Conservation (phyloP, 1,140 invertebrate species). For the Drosophila virilis region DNA sequence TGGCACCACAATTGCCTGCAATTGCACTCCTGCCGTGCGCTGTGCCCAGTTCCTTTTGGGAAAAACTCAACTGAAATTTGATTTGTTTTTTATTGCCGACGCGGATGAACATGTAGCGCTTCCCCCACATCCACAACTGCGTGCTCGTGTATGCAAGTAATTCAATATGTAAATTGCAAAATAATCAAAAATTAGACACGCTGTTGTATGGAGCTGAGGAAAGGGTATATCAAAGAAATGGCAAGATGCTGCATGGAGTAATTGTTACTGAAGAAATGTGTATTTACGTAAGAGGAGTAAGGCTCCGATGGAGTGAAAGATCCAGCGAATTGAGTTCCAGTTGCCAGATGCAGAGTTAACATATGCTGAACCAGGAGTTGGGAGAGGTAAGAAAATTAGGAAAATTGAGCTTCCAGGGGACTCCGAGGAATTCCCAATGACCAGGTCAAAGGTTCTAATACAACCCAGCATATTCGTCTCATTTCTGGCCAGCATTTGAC, state of each 20-base stretch:
- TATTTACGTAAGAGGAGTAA: no score
- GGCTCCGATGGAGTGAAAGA: background rate
- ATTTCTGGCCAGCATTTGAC: background rate
- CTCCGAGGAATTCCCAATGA: background rate
- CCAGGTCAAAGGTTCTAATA: background rate
- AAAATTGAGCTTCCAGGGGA: no score
- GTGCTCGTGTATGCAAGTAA: slow-evolving; percentile 37
- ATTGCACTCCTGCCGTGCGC: slow-evolving; percentile 50
- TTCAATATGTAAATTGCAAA: slow-evolving; percentile 63
- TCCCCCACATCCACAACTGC: background rate
- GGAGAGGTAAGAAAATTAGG: no score
- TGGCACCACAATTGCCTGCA: slow-evolving; percentile 41
- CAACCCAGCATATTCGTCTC: background rate
- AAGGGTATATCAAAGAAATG: slow-evolving; percentile 5
- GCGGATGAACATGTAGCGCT: slow-evolving; percentile 27
- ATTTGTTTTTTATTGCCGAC: slow-evolving; percentile 29
- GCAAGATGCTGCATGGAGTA: background rate
- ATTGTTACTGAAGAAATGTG: background rate
- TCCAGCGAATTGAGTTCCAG: no score
- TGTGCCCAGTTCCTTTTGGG: slow-evolving; percentile 2
- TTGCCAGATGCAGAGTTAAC: no score
- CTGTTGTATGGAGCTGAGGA: slow-evolving; percentile 7
- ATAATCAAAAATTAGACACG: slow-evolving; percentile 63
- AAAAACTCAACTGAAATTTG: slow-evolving; percentile 20
- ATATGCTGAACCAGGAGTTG: no score